Percentiles rank a stretch among this genome's conserved stretches.
These are phyloP conservation scores for Apodemia duryi DNA, from an alignment of 2,888 invertebrate species.

Conservation along the genomic window DNA sequence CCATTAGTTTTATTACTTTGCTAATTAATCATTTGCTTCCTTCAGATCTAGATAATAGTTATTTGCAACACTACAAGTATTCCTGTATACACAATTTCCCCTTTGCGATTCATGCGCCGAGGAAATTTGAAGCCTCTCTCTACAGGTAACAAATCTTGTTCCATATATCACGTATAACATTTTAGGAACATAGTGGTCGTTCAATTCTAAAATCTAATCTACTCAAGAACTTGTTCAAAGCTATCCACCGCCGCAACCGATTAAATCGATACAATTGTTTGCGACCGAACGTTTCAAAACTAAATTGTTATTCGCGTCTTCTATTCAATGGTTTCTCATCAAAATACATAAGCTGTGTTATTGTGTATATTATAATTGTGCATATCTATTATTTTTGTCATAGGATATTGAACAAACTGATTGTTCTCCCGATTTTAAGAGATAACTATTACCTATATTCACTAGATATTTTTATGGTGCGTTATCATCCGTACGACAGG, in stretches of 20 bases:
- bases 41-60: no score
- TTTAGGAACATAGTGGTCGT: neutral
- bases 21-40: no score
- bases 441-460: no score
- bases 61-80: no score
- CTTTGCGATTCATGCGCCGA: no score
- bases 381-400: no score
- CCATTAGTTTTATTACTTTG: no score
- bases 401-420: no score
- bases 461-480: no score
- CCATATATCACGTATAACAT: neutral
- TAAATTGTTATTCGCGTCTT: constrained; percentile 11
- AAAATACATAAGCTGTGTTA: neutral
- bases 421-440: no score
- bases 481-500: no score
- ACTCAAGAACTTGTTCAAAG: constrained; percentile 4
- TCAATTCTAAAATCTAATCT: constrained; percentile 10
- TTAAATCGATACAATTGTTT: constrained; percentile 12
- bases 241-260: constrained; percentile 1
- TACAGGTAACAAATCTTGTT: neutral
- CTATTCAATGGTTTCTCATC: neutral
- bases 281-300: constrained; percentile 8
- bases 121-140: neutral
- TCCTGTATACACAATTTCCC: no score
- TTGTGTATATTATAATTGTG: neutral